These are phyloP conservation scores for Momotus momota DNA, from an alignment of 2,797 vertebrate genomes.

Conservation along the genomic window DNA sequence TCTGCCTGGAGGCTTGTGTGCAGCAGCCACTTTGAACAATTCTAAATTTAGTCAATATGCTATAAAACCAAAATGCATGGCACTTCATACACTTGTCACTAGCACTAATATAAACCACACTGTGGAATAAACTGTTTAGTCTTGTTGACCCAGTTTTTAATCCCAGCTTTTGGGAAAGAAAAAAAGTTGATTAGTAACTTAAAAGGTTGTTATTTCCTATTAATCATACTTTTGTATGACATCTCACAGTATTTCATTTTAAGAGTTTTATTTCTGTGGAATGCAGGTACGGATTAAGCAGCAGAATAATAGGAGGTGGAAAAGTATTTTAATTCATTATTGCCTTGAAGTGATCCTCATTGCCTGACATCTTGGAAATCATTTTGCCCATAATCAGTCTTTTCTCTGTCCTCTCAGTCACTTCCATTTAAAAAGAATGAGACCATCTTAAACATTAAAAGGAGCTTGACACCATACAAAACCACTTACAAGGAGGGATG, in stretches of 20 bases:
- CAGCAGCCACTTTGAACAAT: slow-evolving; percentile 59
- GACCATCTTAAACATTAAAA: slow-evolving; percentile 15
- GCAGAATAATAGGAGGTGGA: slow-evolving; percentile 23
- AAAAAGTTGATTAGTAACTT: slow-evolving; percentile 55
- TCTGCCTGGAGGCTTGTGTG: slow-evolving; percentile 30
- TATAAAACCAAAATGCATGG: slow-evolving; percentile 30
- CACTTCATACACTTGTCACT: slow-evolving; percentile 54
- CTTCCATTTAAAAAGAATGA: not conserved
- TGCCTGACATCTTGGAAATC: slow-evolving; percentile 42
- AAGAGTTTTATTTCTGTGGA: not conserved
- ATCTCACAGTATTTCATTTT: slow-evolving; percentile 39
- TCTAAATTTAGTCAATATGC: slow-evolving; percentile 63
- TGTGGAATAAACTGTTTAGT: slow-evolving; percentile 62
- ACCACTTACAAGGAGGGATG: not conserved
- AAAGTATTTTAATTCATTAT: slow-evolving; percentile 33
- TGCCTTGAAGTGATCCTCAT: slow-evolving; percentile 7
- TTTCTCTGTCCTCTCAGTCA: not conserved
- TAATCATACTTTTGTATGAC: slow-evolving; percentile 57
- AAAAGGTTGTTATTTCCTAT: slow-evolving; percentile 47
- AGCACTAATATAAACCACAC: slow-evolving; percentile 58
- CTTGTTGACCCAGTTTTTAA: slow-evolving; percentile 74
- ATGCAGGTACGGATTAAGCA: slow-evolving; percentile 11
- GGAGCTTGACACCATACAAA: not conserved
- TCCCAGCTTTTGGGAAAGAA: slow-evolving; percentile 24
- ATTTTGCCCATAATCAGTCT: not conserved